Evolutionary conservation across 2,797 vertebrate species (phyloP).

Genomic region (Chiloscyllium punctatum): DNA sequence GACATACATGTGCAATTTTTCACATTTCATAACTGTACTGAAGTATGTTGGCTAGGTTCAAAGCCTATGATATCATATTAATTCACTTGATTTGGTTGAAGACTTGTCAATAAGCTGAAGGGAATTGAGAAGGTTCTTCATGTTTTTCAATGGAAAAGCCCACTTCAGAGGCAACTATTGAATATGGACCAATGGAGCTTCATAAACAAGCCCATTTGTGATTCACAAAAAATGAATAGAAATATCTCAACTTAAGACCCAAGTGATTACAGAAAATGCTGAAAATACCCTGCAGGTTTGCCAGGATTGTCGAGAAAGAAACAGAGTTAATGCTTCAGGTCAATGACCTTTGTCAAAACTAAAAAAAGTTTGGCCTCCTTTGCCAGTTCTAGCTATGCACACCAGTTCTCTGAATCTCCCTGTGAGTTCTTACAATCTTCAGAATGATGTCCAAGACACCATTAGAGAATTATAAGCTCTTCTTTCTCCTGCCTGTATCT

Average conservation of each 20-base stretch:
- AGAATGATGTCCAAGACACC: no score
- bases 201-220: neutral
- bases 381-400: no score
- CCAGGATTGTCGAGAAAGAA: neutral
- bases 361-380: neutral
- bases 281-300: neutral
- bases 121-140: neutral
- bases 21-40: neutral
- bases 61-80: neutral
- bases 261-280: neutral
- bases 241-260: neutral
- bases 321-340: neutral
- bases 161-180: neutral
- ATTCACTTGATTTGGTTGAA: neutral
- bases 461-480: no score
- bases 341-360: neutral
- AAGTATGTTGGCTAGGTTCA: neutral
- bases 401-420: no score
- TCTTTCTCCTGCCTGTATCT: no score
- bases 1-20: neutral
- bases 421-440: no score
- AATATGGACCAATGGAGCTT: neutral
- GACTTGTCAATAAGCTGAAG: neutral
- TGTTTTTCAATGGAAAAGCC: neutral
- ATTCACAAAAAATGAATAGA: neutral